Evolutionary conservation across 2,113 vertebrate species (phyloP).

Genomic region (Collichthys lucidus): DNA sequence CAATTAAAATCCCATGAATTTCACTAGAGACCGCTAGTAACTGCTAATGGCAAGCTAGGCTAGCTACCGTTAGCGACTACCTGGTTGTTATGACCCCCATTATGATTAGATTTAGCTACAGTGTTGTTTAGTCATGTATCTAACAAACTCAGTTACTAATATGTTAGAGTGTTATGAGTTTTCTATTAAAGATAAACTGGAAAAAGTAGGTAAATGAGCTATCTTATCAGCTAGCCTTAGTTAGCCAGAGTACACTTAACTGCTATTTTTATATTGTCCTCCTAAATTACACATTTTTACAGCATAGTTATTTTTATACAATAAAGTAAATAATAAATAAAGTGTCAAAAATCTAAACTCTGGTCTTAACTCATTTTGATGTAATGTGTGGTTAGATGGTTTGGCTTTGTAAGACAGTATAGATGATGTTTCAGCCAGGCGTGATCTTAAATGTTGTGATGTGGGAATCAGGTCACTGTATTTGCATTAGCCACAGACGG

Average conservation of each 20-base stretch:
- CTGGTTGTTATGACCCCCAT: background rate
- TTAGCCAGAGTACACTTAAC: background rate
- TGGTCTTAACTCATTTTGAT: background rate
- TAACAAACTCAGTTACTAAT: background rate
- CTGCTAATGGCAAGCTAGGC: background rate
- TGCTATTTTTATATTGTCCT: background rate
- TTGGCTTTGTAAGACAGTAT: background rate
- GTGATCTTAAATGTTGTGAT: background rate
- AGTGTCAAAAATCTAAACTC: background rate
- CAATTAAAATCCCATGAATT: background rate
- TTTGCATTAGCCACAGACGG: conserved; percentile 22
- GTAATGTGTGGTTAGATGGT: background rate
- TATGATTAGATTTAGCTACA: background rate
- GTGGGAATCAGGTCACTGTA: conserved; percentile 5
- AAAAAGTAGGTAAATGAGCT: background rate
- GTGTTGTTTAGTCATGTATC: background rate
- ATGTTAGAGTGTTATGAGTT: background rate
- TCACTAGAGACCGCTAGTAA: background rate
- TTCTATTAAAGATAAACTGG: too few species aligned
- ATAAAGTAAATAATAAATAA: too few species aligned
- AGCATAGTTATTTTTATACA: background rate
- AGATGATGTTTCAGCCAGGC: background rate
- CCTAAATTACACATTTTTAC: background rate
- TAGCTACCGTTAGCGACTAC: background rate
- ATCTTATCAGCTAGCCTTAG: background rate